These are phyloP conservation scores for Australoheros facetus DNA, from an alignment of 2,797 vertebrate species.

Conservation along the genomic window DNA sequence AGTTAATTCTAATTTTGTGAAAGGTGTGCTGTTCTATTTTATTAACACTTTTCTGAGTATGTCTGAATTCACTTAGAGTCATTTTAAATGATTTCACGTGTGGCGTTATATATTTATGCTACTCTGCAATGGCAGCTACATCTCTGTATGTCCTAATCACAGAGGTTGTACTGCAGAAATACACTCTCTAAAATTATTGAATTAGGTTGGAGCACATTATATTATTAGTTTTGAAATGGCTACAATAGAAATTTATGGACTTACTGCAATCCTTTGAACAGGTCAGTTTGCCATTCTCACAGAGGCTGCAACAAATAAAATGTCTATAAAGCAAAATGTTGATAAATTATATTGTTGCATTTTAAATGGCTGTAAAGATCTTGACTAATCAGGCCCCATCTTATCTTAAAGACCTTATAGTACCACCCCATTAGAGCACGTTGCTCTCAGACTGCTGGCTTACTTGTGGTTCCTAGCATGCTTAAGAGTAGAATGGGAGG, in stretches of 20 bases:
- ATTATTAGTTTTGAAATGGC: neutral
- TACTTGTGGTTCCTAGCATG: too few species aligned
- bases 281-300: slow-evolving; percentile 71
- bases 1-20: too few species aligned
- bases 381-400: too few species aligned
- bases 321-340: neutral
- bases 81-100: neutral
- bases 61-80: neutral
- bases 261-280: slow-evolving; percentile 75
- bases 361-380: neutral
- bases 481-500: too few species aligned
- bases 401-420: too few species aligned
- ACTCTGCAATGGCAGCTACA: neutral
- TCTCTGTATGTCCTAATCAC: neutral
- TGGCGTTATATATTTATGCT: neutral
- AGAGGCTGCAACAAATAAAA: slow-evolving; percentile 62
- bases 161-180: neutral
- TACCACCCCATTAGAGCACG: too few species aligned
- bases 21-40: neutral
- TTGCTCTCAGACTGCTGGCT: too few species aligned
- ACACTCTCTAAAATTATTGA: fast-evolving
- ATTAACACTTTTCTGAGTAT: neutral
- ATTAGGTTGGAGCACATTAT: neutral
- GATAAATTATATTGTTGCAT: neutral
- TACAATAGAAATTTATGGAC: neutral